Base-by-base conservation (phyloP, 1,140 invertebrate species). In the Drosophila albomicans region DNA sequence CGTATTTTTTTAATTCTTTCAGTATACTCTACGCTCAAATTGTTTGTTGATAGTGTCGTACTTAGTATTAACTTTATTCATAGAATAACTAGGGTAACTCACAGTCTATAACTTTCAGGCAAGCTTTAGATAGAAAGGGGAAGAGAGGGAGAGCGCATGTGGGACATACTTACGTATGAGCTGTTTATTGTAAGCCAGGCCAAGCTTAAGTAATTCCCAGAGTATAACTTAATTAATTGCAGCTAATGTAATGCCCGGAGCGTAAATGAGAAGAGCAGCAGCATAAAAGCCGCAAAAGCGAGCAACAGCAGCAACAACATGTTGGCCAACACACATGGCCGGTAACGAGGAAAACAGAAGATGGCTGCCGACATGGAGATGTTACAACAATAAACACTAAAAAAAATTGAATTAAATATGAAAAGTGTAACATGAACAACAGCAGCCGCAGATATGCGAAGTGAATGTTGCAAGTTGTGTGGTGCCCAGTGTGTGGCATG, bases 161-260 rank as follows among this genome's bases (percentile, higher is more conserved):
- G 54, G 30, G 54, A 32, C 54, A 20, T 11, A 59, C 56, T 45
- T 45, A 74, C 79, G 82, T 86, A 88, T 88, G 85, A 88, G 75
- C 84, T 89, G 84, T 89, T 88, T 81, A 89, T 78, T 84, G 70
- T 82, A 62, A 82, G 82, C 77, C 59, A 52, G 49, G 67, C 56
- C 73, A 25, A 58, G 74, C 78, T 72, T 78, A 86, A 77, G 76
- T 68, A 84, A 84, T 82, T 77, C 70, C 71, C 81, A 71, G 85
- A 38, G 75, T 51, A 76, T 76, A 90, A 88, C 75, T 81, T 88
- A 88, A 88, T 85, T 88, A 88, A 88, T 88, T 85, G 85, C 68
- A 79, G 84, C 85, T 88, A 88, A 88, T 88, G 84, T 67, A 79
- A 66, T 87, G 72, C 62, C 68, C 76, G 20, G 30, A 28, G 48